Conservation (phyloP, 2,888 invertebrate species). For the Ormyrus labotus region DNA sequence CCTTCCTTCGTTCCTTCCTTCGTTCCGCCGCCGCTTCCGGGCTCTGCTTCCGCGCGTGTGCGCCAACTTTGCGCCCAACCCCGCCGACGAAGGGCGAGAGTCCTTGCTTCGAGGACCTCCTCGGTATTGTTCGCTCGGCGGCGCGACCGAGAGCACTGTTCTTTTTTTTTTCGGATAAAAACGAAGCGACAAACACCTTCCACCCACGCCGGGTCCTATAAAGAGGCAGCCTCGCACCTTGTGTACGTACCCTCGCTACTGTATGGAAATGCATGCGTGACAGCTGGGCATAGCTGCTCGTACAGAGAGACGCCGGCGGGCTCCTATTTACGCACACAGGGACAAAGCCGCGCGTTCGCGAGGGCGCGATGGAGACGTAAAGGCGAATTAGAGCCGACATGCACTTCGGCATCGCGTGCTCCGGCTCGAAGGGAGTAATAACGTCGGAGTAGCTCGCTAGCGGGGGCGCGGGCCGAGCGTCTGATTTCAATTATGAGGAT, state of each 20-base stretch:
- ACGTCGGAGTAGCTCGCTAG: conserved; percentile 21
- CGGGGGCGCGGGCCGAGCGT: neutral
- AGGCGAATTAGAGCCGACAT: conserved; percentile 59
- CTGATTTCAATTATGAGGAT: conserved; percentile 46
- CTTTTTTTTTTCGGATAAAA: conserved; percentile 7
- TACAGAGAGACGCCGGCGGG: neutral
- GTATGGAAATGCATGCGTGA: conserved; percentile 50
- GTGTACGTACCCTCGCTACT: conserved; percentile 44
- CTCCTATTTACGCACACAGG: conserved; percentile 41
- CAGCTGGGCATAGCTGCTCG: conserved; percentile 31
- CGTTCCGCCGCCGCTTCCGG: conserved; percentile 27
- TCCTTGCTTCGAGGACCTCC: neutral
- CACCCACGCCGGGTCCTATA: conserved; percentile 22
- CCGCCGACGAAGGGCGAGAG: no score
- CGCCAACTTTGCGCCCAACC: conserved; percentile 11
- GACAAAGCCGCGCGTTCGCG: neutral
- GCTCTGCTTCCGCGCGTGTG: conserved; percentile 24
- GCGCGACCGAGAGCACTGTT: neutral
- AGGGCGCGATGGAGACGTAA: conserved; percentile 60
- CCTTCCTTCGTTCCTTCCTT: conserved; percentile 34
- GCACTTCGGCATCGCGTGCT: conserved; percentile 59
- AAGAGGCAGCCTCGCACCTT: conserved; percentile 38
- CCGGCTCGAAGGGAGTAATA: conserved; percentile 23
- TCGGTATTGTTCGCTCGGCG: neutral
- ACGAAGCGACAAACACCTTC: conserved; percentile 24